Conservation (phyloP, 2,113 vertebrate species). For the Sturnus vulgaris region DNA sequence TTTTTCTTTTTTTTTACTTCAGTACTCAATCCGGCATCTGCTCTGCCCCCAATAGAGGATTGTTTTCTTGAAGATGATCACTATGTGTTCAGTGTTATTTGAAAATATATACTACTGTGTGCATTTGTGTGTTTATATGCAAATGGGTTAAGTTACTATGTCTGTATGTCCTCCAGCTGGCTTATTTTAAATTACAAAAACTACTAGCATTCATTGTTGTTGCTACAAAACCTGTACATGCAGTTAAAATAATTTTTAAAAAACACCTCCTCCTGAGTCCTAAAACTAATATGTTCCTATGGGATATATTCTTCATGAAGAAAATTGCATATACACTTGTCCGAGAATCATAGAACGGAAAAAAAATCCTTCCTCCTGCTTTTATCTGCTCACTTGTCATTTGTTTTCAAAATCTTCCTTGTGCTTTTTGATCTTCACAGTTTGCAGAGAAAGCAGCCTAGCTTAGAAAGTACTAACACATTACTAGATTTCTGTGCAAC, state of each 20-base stretch:
- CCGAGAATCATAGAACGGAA: neutral
- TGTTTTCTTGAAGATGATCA: neutral
- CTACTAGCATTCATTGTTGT: neutral
- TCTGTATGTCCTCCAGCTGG: neutral
- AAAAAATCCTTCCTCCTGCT: neutral
- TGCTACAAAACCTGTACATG: constrained; percentile 1
- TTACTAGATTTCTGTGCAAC: neutral
- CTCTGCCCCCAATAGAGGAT: neutral
- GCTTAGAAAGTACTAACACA: neutral
- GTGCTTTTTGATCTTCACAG: neutral
- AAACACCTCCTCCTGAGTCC: neutral
- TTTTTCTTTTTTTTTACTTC: constrained; percentile 8
- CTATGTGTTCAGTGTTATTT: neutral
- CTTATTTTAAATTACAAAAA: constrained; percentile 47
- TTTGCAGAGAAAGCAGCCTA: neutral
- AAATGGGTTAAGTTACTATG: neutral
- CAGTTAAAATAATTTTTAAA: neutral
- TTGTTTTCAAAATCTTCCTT: neutral
- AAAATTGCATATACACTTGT: neutral
- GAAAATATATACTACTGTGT: constrained; percentile 30
- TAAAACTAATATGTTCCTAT: neutral
- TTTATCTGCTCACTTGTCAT: neutral
- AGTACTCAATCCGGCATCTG: neutral
- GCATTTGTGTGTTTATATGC: neutral
- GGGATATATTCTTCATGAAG: neutral